phyloP scores from a whole-genome alignment of 2,797 vertebrate genomes.

The Myotis pilosus region DNA sequence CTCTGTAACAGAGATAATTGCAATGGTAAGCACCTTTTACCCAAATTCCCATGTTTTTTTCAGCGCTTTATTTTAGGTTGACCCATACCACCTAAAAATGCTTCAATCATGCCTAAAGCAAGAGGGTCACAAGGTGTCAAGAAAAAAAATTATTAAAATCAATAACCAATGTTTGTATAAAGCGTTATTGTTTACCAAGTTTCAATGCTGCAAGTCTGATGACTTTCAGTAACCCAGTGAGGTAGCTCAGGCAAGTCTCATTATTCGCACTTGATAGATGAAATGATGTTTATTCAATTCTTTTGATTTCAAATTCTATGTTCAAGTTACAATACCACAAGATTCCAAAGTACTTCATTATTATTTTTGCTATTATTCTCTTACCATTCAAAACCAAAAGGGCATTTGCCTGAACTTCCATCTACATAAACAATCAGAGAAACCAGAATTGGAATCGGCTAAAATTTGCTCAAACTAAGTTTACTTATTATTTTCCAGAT shows the following conservation, averaged over 20 bases:
- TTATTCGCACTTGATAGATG: not conserved
- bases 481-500: constrained; percentile 44
- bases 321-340: not conserved
- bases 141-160: not conserved
- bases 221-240: not conserved
- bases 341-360: not conserved
- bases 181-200: not conserved
- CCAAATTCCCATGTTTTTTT: not conserved
- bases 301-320: not conserved
- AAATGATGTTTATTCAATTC: not conserved
- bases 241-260: not conserved
- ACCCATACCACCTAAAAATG: not conserved
- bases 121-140: not conserved
- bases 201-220: not conserved
- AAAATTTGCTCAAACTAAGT: constrained; percentile 39
- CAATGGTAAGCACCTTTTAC: not conserved
- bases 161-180: not conserved
- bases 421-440: not conserved
- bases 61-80: constrained; percentile 46
- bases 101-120: constrained; percentile 3
- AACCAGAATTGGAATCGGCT: constrained; percentile 26
- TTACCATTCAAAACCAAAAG: not conserved
- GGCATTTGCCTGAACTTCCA: not conserved
- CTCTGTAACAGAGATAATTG: constrained; percentile 30
- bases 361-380: not conserved